Evolutionary conservation across 2,888 invertebrate genomes (phyloP), one percentile per base, ranked within the genome.

Genomic region (Lampropteryx suffumata): DNA sequence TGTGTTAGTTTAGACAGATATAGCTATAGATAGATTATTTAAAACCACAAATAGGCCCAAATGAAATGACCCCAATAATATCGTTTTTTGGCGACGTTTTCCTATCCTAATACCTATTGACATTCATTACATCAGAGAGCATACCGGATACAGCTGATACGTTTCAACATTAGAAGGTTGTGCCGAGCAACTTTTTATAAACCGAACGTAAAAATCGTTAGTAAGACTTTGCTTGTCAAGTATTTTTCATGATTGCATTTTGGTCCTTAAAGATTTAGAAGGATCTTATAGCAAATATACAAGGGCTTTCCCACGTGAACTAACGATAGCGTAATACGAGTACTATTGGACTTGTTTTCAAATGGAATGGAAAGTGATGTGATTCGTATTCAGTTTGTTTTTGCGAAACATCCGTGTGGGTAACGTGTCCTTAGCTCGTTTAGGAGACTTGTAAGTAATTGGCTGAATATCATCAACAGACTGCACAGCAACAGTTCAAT

Each of bases 61-160:
- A 24, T 24, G 1, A 30, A 34, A 34, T 33, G 33, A 27, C 33
- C 62, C 21, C 37, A 50, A 49, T 24, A 6, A 24, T 62, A 56
- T 58, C 50, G 62, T 63, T 62, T 62, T 61, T 45, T 57, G 52
- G 55, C 54, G 55, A 52, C 50, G 57, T 43, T 54, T 57, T 51
- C 64, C 62, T 21, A 5, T 21, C 3, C 1, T 24, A 41, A 41
- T 57, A 56, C 58, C 66, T 71, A 74, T 73, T 72, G 69, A 75
- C 69, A 78, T 71, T 73, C 64, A 74, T 79, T 77, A 79, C 77
- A 81, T 79, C 77, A 81, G 34, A 36, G 3, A 36, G 30, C 74
- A 71, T 82, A 73, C 83, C 84, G 84, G 84, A 84, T 82, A 76
- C 71, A 69, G 65, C 69, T 67, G 67, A 74, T 69, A 76, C 64